Evolutionary conservation across 2,888 invertebrate species (phyloP).

Genomic region (Lasius platythorax): DNA sequence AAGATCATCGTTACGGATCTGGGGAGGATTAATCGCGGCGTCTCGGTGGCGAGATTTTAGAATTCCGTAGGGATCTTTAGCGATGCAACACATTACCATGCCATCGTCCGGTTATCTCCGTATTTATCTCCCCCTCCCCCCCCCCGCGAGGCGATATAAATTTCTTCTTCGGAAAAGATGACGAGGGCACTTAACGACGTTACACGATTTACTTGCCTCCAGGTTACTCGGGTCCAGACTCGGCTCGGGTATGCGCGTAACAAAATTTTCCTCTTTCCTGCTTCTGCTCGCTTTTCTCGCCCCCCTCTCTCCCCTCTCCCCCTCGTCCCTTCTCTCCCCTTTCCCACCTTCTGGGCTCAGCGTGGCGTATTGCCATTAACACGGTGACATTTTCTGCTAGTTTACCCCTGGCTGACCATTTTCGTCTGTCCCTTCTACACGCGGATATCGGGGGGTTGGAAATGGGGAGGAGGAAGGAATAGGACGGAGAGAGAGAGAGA

Average conservation of each 20-base stretch:
- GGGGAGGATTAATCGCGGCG: not conserved
- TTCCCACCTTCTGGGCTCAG: conserved; percentile 3
- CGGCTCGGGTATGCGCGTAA: conserved; percentile 14
- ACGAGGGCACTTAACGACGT: conserved; percentile 37
- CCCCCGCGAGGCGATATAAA: conserved; percentile 15
- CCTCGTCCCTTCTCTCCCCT: too few relatives aligned
- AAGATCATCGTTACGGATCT: not conserved
- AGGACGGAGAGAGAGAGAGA: not conserved
- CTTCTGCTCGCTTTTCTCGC: not conserved
- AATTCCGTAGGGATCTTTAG: not conserved
- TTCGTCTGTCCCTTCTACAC: conserved; percentile 42
- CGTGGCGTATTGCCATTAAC: conserved; percentile 51
- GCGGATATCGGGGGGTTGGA: not conserved
- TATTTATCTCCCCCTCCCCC: too few relatives aligned
- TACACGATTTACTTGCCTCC: conserved; percentile 34
- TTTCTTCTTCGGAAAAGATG: conserved; percentile 26
- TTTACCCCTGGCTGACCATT: conserved; percentile 40
- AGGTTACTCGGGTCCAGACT: not conserved
- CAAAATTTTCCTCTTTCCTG: conserved; percentile 52
- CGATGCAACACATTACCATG: not conserved
- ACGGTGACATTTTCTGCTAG: conserved; percentile 51
- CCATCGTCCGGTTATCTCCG: not conserved
- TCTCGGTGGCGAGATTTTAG: not conserved
- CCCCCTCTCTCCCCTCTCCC: accelerated
- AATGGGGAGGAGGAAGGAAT: not conserved